Evolutionary conservation across 1,140 invertebrate genomes (phyloP), one percentile per base, ranked within the genome.

Genomic region (Drosophila erecta): DNA sequence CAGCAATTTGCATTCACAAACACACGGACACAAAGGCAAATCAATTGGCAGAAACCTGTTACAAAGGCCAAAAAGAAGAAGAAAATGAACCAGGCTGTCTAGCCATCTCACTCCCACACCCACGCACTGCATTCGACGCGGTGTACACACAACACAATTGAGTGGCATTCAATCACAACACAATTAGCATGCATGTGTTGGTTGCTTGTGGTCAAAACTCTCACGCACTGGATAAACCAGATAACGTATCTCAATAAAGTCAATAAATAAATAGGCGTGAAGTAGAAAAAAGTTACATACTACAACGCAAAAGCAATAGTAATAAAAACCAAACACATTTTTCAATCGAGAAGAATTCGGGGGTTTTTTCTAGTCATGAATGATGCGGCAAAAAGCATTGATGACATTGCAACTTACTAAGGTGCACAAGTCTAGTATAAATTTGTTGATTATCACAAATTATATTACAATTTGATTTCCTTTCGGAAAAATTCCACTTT

Each of bases 161-260:
- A 79, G 77, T 81, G 79, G 62, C 58, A 62, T 79, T 83, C 75
- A 83, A 86, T 86, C 83, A 87, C 60, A 87, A 83, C 69, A 72
- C 75, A 83, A 83, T 86, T 87, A 89, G 87, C 79, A 89, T 66
- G 35, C 53, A 43, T 51, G 57, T 55, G 51, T 66, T 30, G 49
- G 15, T 51, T 56, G 41, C 61, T 44, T 67, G 40, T 24, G 22
- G 44, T n/a, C 61, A 77, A 37, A 41, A 33, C 60, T 73, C 51
- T 73, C 66, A 66, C 61, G 60, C 49, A 65, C 47, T 53, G 71
- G 61, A 84, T 72, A 84, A 76, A 76, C 76, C 43, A 65, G 47
- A 50, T 50, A 50, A 50, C 33, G 24, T 17, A 76, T 51, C 71
- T 46, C 38, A 79, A 61, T 64, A 59, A 66, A 65, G 79, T 38